Evolutionary conservation across 1,140 invertebrate species (phyloP), one percentile per base, ranked within the genome.

Genomic region (Trachymyrmex septentrionalis): DNA sequence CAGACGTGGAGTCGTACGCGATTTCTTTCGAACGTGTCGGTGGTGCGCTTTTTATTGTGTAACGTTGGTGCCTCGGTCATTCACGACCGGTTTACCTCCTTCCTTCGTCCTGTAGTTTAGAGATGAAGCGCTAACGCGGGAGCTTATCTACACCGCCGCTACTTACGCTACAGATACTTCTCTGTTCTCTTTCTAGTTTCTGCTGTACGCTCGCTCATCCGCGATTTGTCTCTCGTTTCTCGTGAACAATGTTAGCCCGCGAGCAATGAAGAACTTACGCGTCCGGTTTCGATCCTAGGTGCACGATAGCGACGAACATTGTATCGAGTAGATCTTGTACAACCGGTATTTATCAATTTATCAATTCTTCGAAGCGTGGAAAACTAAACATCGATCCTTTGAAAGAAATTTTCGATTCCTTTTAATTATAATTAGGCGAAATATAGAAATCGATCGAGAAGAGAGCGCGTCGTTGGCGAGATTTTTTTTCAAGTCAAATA

Each of bases 211-310:
- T 38, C n/a, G 7, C 34, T 81, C 24, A 38, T 57, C 53, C 48
- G n/a, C 78, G 34, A 71, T 71, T 71, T 81, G 78, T 81, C 34
- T 81, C 50, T 71, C 66, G 64, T 57, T 44, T 50, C 48, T 38
- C 77, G 16, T 34, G 66, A 34, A 80, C 77, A 80, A 80, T 67
- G 61, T 69, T 81, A n/a, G 48, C 59, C 57, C 57, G 21, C 82
- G 72, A 85, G 34, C 72, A 44, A 85, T 10, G 44, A 53, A 34
- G 48, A 63, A 63, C 81, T 61, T 53, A 76, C 72, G 27, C 69
- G 63, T 78, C 76, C 76, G 61, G 76, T 78, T 64, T 75, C 44
- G 76, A 78, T 78, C 44, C 16, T 66, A 24, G 14, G 27, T 19
- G 44, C 44, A 12, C 61, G 76, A 80, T 80, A 80, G 34, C 27